These are phyloP conservation scores for Garra rufa DNA, from an alignment of 2,113 vertebrate species.

Conservation along the genomic window DNA sequence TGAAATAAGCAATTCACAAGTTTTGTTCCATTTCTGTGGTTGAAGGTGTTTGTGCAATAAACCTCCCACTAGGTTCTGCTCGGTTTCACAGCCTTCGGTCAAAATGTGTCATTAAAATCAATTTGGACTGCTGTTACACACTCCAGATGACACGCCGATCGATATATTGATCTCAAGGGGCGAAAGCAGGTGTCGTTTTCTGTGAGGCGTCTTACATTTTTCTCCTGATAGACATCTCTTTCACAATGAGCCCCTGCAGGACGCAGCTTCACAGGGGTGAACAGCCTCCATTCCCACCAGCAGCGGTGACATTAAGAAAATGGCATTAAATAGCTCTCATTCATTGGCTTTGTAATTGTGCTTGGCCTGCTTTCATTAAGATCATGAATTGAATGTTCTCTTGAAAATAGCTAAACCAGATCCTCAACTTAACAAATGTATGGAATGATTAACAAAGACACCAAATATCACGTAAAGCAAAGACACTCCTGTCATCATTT, in stretches of 20 bases:
- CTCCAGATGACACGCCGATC: conserved; percentile 39
- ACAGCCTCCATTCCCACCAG: conserved; percentile 16
- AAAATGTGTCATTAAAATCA: conserved; percentile 51
- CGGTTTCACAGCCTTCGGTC: conserved; percentile 12
- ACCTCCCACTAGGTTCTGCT: conserved; percentile 16
- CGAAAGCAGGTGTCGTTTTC: conserved; percentile 40
- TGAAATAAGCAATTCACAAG: background rate
- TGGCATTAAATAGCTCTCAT: background rate
- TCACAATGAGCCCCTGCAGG: conserved; percentile 35
- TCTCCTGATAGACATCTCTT: conserved; percentile 33
- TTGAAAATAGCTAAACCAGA: background rate
- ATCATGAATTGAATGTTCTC: conserved; percentile 31
- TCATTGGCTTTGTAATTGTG: conserved; percentile 13
- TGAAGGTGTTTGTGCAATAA: background rate
- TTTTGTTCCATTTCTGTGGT: background rate
- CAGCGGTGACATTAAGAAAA: conserved; percentile 39
- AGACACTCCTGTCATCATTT: background rate
- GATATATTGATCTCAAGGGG: conserved; percentile 42
- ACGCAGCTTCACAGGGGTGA: background rate
- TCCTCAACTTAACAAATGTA: background rate
- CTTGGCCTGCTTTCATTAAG: background rate
- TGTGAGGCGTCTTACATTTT: conserved; percentile 30
- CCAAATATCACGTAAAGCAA: background rate
- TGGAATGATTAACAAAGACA: background rate
- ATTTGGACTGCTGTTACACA: conserved; percentile 26